phyloP scores from a whole-genome alignment of 2,113 vertebrate genomes.

The Eupsittula cactorum region DNA sequence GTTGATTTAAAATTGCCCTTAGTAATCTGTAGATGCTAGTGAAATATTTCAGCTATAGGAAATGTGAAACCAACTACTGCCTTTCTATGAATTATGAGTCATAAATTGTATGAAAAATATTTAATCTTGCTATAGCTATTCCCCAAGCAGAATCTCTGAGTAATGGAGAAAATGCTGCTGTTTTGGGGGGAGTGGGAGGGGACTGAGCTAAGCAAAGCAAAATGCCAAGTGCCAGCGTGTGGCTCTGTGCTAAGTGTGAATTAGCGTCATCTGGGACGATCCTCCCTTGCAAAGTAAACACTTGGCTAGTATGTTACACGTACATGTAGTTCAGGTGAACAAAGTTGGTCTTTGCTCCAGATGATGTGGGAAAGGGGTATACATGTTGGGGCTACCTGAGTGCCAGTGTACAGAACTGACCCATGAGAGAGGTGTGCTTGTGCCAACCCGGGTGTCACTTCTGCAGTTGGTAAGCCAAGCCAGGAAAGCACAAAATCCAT shows the following conservation, averaged over 20 bases:
- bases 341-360: not conserved
- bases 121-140: conserved; percentile 2
- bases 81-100: conserved; percentile 52
- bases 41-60: conserved; percentile 48
- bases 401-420: not conserved
- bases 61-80: conserved; percentile 31
- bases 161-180: conserved; percentile 15
- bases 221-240: not conserved
- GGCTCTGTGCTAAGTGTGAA: conserved; percentile 7
- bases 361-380: not conserved
- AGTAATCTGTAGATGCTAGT: conserved; percentile 30
- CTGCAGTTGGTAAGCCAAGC: not conserved
- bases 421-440: fast-evolving
- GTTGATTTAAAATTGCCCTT: conserved; percentile 60
- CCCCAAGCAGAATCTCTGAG: not conserved
- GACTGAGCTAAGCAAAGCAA: not conserved
- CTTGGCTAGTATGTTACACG: fast-evolving
- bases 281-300: not conserved
- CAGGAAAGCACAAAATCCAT: not conserved
- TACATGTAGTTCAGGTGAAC: not conserved
- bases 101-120: conserved; percentile 38
- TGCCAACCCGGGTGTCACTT: not conserved
- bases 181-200: not conserved
- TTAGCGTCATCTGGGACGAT: not conserved
- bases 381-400: not conserved